These are phyloP conservation scores for Serranus cabrilla DNA, from an alignment of 2,797 vertebrate genomes.

Conservation along the genomic window DNA sequence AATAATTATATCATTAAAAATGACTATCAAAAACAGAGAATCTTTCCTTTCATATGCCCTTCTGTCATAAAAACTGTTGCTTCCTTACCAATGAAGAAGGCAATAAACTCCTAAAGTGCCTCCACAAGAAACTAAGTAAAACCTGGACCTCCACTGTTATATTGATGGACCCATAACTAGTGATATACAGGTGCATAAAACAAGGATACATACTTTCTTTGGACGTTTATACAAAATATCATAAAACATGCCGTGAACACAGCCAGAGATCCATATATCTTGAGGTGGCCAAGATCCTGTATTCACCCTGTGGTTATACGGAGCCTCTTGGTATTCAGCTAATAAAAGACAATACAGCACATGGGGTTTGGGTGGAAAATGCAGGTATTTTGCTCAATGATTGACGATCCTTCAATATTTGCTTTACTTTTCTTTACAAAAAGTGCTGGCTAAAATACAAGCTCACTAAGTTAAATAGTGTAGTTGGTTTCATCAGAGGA, in stretches of 20 bases:
- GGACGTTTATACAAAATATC: neutral
- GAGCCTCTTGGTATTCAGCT: neutral
- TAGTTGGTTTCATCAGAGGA: too few species aligned
- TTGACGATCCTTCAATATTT: too few species aligned
- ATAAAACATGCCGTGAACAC: neutral
- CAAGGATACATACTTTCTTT: neutral
- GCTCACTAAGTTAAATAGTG: too few species aligned
- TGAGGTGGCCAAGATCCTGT: neutral
- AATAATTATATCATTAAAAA: neutral
- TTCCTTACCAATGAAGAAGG: neutral
- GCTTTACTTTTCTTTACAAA: too few species aligned
- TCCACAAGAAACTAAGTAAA: neutral
- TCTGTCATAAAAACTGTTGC: neutral
- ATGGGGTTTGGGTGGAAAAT: neutral
- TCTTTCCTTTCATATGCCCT: neutral
- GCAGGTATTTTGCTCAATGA: neutral
- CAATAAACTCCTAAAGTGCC: neutral
- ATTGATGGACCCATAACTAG: neutral
- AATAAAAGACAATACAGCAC: neutral
- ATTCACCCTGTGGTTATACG: neutral
- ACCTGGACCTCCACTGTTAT: neutral
- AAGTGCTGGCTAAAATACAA: too few species aligned
- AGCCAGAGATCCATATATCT: neutral
- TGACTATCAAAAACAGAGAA: neutral
- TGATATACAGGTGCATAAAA: conserved; percentile 1